Base-by-base conservation (phyloP, 2,797 vertebrate species). In the Dendrocincla fuliginosa region DNA sequence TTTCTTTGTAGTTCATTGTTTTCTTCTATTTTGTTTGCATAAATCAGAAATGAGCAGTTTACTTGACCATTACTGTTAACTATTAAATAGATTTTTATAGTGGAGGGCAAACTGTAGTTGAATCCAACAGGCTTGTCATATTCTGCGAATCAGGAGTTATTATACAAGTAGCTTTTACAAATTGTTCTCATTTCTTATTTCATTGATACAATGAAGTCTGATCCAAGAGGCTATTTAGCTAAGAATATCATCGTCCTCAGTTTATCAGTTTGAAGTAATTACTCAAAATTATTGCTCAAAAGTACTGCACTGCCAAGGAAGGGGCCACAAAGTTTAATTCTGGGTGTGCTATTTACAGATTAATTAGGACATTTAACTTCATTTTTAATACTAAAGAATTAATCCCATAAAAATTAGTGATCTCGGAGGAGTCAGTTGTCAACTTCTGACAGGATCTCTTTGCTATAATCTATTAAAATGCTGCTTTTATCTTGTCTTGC, bases 381-480 rank as follows among this genome's bases (percentile, higher is more conserved):
- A 98, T 98, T 98, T 98, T 98, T 98, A 99, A 98, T 98, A 98
- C 98, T 98, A 98, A 98, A 98, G 98, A 99, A 99, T 98, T 98
- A 99, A 99, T 99, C 98, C 98, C 97, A 98, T 99, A 98, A 99
- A 99, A 98, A 98, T 97, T 98, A 98, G 98, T 97, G 97, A 98
- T 99, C 99, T 99, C 98, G 1, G 97, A 98, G 98, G 98, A 99
- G 98, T 98, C 97, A 98, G 98, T 98, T 99, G 98, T 99, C 98
- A 98, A 98, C 97, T 97, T 98, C 98, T 98, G 98, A 99, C 98
- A 98, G 98, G 98, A 98, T 98, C 98, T 98, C 98, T 98, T 99
- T 98, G 98, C 98, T 98, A 98, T 98, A 98, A 99, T 99, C 98
- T 99, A 99, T 99, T 99, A 99, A 99, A 99, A 99, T 98, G 96